phyloP scores from a whole-genome alignment of 2,113 vertebrate species.

The Tetrao urogallus region DNA sequence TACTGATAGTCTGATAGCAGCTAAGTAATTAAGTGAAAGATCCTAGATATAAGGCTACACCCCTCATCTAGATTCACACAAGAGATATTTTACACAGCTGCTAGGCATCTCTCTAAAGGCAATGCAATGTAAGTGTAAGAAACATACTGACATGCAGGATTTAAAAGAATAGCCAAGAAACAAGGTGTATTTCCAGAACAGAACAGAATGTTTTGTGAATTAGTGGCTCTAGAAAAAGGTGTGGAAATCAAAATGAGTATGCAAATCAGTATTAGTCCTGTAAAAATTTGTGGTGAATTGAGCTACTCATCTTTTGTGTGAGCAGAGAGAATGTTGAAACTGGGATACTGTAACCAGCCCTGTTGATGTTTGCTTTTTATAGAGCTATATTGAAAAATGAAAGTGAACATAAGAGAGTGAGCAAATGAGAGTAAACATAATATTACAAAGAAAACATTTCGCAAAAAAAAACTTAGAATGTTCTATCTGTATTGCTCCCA shows the following conservation, averaged over 20 bases:
- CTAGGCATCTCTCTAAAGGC: neutral
- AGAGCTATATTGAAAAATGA: neutral
- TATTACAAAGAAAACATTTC: neutral
- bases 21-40: constrained; percentile 12
- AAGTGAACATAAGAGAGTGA: neutral
- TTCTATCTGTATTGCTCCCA: neutral
- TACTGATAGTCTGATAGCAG: constrained; percentile 12
- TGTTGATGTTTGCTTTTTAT: neutral
- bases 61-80: neutral
- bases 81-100: neutral
- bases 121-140: neutral
- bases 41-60: neutral
- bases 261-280: neutral
- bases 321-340: neutral
- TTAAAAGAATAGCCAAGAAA: neutral
- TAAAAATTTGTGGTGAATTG: neutral
- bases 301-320: neutral
- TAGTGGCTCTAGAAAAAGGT: neutral
- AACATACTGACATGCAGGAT: neutral
- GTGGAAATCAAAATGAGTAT: neutral
- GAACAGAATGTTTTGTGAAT: neutral
- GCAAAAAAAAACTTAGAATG: neutral
- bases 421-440: neutral
- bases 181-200: neutral
- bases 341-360: neutral